These are phyloP conservation scores for Drosophila elegans DNA, from an alignment of 1,140 invertebrate genomes.

Conservation along the genomic window DNA sequence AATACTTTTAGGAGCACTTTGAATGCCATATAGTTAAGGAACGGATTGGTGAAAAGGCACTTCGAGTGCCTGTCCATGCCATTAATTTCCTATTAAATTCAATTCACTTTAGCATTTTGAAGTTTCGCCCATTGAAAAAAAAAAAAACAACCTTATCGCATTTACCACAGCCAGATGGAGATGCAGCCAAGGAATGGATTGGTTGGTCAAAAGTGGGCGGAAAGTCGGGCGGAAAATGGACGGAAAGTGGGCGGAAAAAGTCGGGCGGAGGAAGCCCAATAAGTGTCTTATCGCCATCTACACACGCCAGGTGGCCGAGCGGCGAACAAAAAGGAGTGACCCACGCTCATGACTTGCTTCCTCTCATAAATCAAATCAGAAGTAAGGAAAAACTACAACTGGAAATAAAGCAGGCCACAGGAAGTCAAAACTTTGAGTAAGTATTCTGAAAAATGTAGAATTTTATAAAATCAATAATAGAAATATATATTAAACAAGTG, in stretches of 20 bases:
- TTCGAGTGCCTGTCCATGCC: constrained; percentile 20
- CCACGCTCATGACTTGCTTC: constrained; percentile 24
- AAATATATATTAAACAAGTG: no score
- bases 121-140: constrained; percentile 22
- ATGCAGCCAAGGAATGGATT: constrained; percentile 25
- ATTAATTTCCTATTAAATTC: constrained; percentile 50
- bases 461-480: background rate
- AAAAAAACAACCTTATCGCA: constrained; percentile 35
- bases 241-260: background rate
- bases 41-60: background rate
- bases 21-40: constrained; percentile 15
- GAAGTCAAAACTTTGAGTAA: background rate
- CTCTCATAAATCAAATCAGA: constrained; percentile 46
- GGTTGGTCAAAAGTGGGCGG: constrained; percentile 5
- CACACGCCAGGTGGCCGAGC: constrained; percentile 41
- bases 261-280: constrained; percentile 15
- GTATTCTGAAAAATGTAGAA: background rate
- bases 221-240: background rate
- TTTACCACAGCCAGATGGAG: constrained; percentile 29
- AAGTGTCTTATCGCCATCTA: constrained; percentile 63
- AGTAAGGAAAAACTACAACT: constrained; percentile 25
- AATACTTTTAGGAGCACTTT: constrained; percentile 29
- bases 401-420: constrained; percentile 10
- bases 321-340: constrained; percentile 21
- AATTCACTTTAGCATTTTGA: constrained; percentile 39